Conservation (phyloP, 2,113 vertebrate genomes). For the Pachycephala philippinensis region DNA sequence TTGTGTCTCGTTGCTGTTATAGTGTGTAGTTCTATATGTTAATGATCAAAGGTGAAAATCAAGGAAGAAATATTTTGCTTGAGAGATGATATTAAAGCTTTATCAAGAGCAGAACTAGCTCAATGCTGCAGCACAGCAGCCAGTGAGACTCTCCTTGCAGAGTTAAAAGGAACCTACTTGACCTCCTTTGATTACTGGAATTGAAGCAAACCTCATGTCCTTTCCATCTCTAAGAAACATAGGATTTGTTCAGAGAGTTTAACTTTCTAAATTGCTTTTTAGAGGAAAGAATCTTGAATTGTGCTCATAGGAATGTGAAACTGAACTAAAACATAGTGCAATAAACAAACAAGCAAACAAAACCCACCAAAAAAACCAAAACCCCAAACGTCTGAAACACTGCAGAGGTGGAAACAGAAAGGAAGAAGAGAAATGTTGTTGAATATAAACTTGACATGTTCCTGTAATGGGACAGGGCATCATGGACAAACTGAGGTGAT, state of each 20-base stretch:
- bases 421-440: not conserved
- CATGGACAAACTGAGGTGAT: not conserved
- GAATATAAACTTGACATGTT: not conserved
- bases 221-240: not conserved
- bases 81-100: not conserved
- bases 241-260: not conserved
- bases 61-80: not conserved
- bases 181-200: constrained; percentile 4
- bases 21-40: not conserved
- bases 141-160: not conserved
- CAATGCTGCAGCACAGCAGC: not conserved
- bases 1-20: not conserved
- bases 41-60: not conserved
- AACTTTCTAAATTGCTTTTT: not conserved
- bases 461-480: not conserved
- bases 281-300: not conserved
- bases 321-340: not conserved
- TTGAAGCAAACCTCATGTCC: not conserved
- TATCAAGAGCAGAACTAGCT: not conserved
- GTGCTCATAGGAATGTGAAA: not conserved
- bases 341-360: not conserved
- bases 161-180: not conserved
- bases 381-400: not conserved
- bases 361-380: not conserved
- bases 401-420: not conserved